Evolutionary conservation across 2,888 invertebrate species (phyloP).

Genomic region (Agrotis puta): DNA sequence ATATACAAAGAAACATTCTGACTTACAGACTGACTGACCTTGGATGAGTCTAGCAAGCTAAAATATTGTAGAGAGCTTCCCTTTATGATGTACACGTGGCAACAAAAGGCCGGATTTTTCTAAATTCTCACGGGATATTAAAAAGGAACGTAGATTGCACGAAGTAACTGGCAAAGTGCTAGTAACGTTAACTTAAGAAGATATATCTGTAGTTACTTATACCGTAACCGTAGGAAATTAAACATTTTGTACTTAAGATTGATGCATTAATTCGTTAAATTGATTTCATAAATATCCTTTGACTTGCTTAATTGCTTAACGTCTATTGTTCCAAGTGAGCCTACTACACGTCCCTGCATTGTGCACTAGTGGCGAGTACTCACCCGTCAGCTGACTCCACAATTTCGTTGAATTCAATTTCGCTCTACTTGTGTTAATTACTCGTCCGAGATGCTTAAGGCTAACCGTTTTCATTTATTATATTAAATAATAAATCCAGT

Average conservation of each 20-base stretch:
- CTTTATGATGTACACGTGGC: not conserved
- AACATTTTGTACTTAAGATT: too few relatives aligned
- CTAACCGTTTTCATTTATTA: conserved; percentile 28
- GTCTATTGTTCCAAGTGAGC: not conserved
- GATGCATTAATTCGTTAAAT: too few relatives aligned
- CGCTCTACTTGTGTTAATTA: conserved; percentile 66
- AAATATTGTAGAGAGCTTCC: not conserved
- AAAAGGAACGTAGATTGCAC: not conserved
- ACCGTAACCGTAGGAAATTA: too few relatives aligned
- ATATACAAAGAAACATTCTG: not conserved
- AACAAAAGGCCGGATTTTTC: not conserved
- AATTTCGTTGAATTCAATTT: conserved; percentile 67
- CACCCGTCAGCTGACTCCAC: conserved; percentile 47
- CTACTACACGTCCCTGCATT: conserved; percentile 1
- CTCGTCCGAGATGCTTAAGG: conserved; percentile 50
- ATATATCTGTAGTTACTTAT: too few relatives aligned
- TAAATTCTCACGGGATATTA: not conserved
- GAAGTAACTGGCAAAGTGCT: not conserved
- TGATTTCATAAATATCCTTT: too few relatives aligned
- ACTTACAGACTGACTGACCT: not conserved
- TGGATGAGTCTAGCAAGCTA: not conserved
- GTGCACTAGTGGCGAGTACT: conserved; percentile 37
- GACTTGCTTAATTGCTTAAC: not conserved
- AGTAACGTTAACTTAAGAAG: not conserved
- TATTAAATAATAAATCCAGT: conserved; percentile 33